phyloP scores from a whole-genome alignment of 2,113 vertebrate genomes.

The Burhinus bistriatus region DNA sequence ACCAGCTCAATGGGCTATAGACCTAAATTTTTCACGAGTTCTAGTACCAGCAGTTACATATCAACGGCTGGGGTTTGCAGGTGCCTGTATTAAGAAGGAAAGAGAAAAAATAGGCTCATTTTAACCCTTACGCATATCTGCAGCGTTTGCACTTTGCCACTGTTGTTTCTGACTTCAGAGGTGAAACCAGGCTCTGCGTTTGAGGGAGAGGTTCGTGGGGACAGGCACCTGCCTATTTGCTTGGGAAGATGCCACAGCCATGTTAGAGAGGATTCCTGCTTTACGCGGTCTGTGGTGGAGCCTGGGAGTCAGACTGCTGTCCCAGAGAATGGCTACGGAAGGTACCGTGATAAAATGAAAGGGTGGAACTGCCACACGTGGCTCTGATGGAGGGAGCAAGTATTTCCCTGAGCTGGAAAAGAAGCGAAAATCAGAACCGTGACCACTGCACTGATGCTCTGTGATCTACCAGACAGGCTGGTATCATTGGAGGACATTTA shows the following conservation, averaged over 20 bases:
- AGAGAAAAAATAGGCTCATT: background rate
- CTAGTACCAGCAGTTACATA: background rate
- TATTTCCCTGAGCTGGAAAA: background rate
- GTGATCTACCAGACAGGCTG: background rate
- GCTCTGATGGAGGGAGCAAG: background rate
- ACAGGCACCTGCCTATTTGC: background rate
- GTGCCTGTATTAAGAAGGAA: background rate
- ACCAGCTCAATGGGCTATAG: background rate
- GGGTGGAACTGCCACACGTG: background rate
- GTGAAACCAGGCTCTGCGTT: background rate
- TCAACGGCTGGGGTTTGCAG: background rate
- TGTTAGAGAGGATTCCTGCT: fast-evolving
- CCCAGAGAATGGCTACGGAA: background rate
- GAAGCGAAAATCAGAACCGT: background rate
- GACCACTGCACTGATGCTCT: background rate
- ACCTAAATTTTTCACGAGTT: background rate
- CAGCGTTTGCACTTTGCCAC: background rate
- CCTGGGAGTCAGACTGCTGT: background rate
- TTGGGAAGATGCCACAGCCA: background rate
- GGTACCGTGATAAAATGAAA: background rate
- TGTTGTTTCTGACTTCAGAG: background rate
- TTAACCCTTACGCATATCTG: background rate
- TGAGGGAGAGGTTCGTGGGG: background rate
- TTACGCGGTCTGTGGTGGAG: background rate
- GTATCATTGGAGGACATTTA: background rate